These are phyloP conservation scores for Agapornis canus DNA, from an alignment of 2,797 vertebrate species.

Conservation along the genomic window DNA sequence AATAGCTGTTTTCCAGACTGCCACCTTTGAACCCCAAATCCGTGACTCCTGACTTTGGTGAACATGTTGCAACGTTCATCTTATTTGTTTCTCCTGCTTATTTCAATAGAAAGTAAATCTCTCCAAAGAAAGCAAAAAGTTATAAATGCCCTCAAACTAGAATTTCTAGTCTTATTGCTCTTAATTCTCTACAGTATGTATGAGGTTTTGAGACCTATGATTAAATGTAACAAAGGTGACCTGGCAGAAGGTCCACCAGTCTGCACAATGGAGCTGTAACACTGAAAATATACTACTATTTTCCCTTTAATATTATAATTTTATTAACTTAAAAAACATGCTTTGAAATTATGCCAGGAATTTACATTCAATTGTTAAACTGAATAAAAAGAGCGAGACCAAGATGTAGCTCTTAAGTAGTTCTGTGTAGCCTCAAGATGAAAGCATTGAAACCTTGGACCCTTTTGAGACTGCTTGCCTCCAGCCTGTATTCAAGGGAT, in stretches of 20 bases:
- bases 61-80: not conserved
- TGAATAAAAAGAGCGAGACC: not conserved
- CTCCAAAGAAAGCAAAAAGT: not conserved
- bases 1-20: not conserved
- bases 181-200: conserved; percentile 17
- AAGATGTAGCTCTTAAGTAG: not conserved
- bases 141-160: not conserved
- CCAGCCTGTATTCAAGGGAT: not conserved
- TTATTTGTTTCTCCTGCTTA: not conserved
- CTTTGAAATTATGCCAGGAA: conserved; percentile 53
- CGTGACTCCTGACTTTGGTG: not conserved
- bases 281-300: not conserved
- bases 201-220: not conserved
- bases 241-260: not conserved
- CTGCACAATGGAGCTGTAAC: not conserved
- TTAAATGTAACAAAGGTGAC: not conserved
- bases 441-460: conserved; percentile 33
- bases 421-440: not conserved
- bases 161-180: not conserved
- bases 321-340: conserved; percentile 10
- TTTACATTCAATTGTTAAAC: conserved; percentile 15
- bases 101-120: not conserved
- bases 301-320: conserved; percentile 35
- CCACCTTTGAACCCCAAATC: not conserved
- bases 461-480: not conserved